Base-by-base conservation (phyloP, 2,113 vertebrate species). In the Glaucomys volans region DNA sequence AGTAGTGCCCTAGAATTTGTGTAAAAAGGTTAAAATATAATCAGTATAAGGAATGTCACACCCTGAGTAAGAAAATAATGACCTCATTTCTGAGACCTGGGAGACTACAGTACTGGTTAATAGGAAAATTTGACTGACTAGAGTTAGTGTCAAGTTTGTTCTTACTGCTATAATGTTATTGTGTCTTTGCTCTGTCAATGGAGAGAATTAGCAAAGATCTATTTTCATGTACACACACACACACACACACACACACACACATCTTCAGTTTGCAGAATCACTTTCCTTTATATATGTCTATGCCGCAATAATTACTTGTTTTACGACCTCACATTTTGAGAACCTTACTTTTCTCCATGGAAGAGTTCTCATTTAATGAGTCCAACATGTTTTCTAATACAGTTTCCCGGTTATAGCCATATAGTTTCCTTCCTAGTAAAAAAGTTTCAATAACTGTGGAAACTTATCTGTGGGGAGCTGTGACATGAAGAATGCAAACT, bases 11-110 rank as follows among this genome's bases (percentile, higher is more conserved):
- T 37, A 26, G 12, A 8, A 35, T 37, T 66, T 84, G 3, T 72
- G 6, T 10, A 35, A 71, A 8, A 59, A 93, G 71, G 8, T 52
- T 20, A 32, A 57, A 80, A 26, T 24, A 71, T 30, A 37, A 40
- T 35, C 32, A 2, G 17, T 2, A 67, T 11, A 57, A 2, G 5
- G 7, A 44, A 8, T 14, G 13, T 59, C 8, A 67, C 2, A 57
- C 13, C 9, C 10, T 9, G 22, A 57, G 1, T n/a, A 4, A 1
- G 7, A 37, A 81, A 17, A 37, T 54, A 54, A 0, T 32, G 35
- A 66, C 3, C 1, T 9, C 4, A 18, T 40, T 6, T 47, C 26
- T 26, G 32, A 62, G 7, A 74, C 8, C 14, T 76, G 35, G 4
- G n/a, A 57, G 26, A 57, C 17, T 4, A 67, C 10, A 90, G 1